Evolutionary conservation across 2,888 invertebrate species (phyloP), one percentile per base, ranked within the genome.

Genomic region (Chymomyza fuscimana): DNA sequence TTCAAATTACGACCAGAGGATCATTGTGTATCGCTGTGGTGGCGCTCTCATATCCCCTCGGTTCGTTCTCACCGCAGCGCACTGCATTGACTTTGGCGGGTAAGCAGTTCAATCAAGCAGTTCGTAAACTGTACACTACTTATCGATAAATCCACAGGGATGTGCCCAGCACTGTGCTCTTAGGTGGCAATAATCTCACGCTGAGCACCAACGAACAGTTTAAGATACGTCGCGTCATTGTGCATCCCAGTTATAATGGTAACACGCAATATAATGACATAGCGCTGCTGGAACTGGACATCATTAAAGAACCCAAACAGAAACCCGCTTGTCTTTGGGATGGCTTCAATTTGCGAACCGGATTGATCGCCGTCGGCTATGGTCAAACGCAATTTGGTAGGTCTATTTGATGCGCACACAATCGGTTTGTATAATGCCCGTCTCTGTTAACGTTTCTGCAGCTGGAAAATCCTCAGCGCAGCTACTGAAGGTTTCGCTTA

Each of bases 241-340:
- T 90, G 2, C 94, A 95, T 81, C 94, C 94, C 0, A 85, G 92
- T 0, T 95, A 95, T 90, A 89, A 87, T 0, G 92, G 93, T 0
- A 93, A 93, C 0, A 78, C 85, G 0, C 92, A 93, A 19, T 95
- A 95, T 90, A 92, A 95, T 78, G 95, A 96, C 80, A 94, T 96
- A 64, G 95, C 95, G 0, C 89, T 96, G 0, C 69, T 96, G 0
- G 92, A 94, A 80, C 88, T 95, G 51, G 76, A 79, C 2, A 46
- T 0, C 0, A 1, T 12, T 0, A 12, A 25, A 5, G 61, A 69
- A 1, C 59, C 65, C 40, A 3, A 1, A 0, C 29, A 71, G 10
- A 22, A n/a, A 2, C 67, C 76, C 5, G 93, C 93, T 2, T 95
- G 94, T 82, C 89, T 94, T 22, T 93, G 93, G 86, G 87, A 83